Evolutionary conservation across 2,888 invertebrate genomes (phyloP).

Genomic region (Harpagoxenus sublaevis): DNA sequence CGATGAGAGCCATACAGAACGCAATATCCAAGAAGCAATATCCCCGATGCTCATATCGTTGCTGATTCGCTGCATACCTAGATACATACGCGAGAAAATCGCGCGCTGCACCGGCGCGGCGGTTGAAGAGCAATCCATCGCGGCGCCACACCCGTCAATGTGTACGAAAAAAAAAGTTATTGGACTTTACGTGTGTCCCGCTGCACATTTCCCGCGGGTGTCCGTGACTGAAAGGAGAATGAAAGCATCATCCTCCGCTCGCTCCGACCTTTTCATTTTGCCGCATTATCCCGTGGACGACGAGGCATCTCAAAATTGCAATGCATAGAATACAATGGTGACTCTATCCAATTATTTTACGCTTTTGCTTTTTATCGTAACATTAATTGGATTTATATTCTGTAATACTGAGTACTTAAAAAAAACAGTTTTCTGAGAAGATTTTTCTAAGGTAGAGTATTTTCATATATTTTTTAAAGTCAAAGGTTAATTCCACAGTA

Average conservation of each 20-base stretch:
- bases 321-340: neutral
- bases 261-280: neutral
- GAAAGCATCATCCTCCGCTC: neutral
- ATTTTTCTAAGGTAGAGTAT: neutral
- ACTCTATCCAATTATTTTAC: slow-evolving; percentile 7
- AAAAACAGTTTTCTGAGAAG: neutral
- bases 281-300: neutral
- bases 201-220: slow-evolving; percentile 25
- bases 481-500: slow-evolving; percentile 16
- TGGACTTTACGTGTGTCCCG: slow-evolving; percentile 59
- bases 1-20: neutral
- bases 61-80: slow-evolving; percentile 49
- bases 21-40: slow-evolving; percentile 64
- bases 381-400: slow-evolving; percentile 14
- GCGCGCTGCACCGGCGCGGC: slow-evolving; percentile 20
- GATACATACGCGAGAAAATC: slow-evolving; percentile 32
- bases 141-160: slow-evolving; percentile 14
- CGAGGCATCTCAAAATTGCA: neutral
- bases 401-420: neutral
- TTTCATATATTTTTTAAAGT: neutral
- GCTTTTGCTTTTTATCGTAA: neutral
- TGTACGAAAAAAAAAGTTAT: slow-evolving; percentile 51
- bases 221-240: slow-evolving; percentile 35
- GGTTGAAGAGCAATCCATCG: slow-evolving; percentile 53
- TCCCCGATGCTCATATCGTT: slow-evolving; percentile 49